These are phyloP conservation scores for Sarcophaga carnaria DNA, from an alignment of 2,888 invertebrate species.

Conservation along the genomic window DNA sequence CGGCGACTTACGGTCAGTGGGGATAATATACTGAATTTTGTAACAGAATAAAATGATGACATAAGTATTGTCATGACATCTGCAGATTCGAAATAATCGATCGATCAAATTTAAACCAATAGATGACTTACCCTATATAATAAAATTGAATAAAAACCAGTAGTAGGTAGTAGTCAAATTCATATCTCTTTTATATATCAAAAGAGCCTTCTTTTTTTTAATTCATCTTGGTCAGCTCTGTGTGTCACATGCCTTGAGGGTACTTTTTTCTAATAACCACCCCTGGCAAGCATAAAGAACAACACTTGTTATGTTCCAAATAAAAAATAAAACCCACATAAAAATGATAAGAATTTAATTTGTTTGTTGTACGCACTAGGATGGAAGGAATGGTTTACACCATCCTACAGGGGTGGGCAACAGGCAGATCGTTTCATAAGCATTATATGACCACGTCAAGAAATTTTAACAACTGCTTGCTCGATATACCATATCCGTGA, in stretches of 20 bases:
- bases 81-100: too few relatives aligned
- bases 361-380: background rate
- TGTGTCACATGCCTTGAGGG: background rate
- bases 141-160: too few relatives aligned
- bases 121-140: too few relatives aligned
- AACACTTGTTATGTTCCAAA: background rate
- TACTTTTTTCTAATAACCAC: background rate
- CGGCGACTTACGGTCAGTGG: too few relatives aligned
- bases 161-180: too few relatives aligned
- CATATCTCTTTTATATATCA: too few relatives aligned
- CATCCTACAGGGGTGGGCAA: background rate
- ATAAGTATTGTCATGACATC: too few relatives aligned
- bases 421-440: background rate
- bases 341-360: slow-evolving; percentile 45
- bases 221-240: too few relatives aligned
- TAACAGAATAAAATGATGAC: too few relatives aligned
- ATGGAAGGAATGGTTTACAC: background rate
- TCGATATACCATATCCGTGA: background rate
- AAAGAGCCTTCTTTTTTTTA: too few relatives aligned
- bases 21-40: too few relatives aligned
- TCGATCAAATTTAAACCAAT: too few relatives aligned
- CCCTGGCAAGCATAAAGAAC: background rate
- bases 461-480: slow-evolving; percentile 29
- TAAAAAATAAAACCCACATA: background rate
- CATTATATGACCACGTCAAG: background rate